A percentile compares a stretch with the other conserved stretches of the same genome.
Evolutionary conservation across 2,888 invertebrate genomes (phyloP).

Genomic region (Drosophila pseudotalamancana): DNA sequence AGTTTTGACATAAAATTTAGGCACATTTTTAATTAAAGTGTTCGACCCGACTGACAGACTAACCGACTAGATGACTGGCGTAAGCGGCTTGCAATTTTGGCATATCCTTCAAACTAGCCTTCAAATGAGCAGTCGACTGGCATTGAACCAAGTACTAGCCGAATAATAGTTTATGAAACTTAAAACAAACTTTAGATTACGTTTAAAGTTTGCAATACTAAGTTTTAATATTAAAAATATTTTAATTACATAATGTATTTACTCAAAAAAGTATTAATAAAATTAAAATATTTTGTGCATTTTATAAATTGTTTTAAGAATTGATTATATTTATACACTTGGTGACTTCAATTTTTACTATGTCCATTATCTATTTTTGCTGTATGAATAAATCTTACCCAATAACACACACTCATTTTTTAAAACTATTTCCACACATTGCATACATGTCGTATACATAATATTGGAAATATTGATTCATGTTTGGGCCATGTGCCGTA

Average conservation of each 20-base stretch:
- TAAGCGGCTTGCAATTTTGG: conserved; percentile 27
- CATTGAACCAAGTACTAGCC: conserved; percentile 2
- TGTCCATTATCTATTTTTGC: neutral
- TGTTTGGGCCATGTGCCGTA: conserved; percentile 14
- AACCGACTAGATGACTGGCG: conserved; percentile 7
- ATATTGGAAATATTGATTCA: conserved; percentile 28
- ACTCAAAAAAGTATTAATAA: neutral
- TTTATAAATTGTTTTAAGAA: too few relatives aligned
- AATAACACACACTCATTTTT: neutral
- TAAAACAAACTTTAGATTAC: too few relatives aligned
- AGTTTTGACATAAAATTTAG: conserved; percentile 37
- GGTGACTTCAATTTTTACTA: too few relatives aligned
- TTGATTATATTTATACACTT: too few relatives aligned
- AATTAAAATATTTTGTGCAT: too few relatives aligned
- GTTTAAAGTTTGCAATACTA: neutral
- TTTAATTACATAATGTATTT: neutral
- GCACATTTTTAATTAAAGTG: conserved; percentile 71
- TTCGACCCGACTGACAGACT: conserved; percentile 25
- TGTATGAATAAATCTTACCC: too few relatives aligned
- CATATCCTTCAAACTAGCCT: conserved; percentile 15
- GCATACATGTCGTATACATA: neutral
- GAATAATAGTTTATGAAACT: neutral
- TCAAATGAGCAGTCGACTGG: conserved; percentile 2
- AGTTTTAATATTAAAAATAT: neutral
- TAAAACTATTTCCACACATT: too few relatives aligned